Conservation (phyloP, 2,888 invertebrate genomes). For the Theretra japonica region DNA sequence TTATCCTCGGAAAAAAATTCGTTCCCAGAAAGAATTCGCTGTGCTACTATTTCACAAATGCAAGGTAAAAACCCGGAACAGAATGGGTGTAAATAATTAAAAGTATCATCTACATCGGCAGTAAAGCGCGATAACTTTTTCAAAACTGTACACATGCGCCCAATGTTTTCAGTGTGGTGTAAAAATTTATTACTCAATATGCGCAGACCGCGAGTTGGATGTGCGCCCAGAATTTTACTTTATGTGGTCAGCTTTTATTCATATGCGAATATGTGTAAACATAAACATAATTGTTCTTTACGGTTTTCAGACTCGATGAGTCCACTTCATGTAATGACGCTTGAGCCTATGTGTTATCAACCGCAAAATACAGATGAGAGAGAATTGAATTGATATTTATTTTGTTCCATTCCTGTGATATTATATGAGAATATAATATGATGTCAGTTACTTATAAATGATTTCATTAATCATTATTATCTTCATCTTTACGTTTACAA, state of each 20-base stretch:
- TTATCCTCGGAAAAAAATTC: no score
- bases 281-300: neutral
- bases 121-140: neutral
- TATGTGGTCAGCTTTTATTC: constrained; percentile 1
- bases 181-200: constrained; percentile 27
- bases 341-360: neutral
- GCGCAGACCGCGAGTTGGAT: constrained; percentile 24
- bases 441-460: no score
- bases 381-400: neutral
- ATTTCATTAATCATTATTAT: no score
- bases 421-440: no score
- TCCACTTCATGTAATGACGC: neutral
- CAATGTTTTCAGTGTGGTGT: constrained; percentile 24
- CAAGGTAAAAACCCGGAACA: neutral
- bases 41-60: neutral
- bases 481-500: no score
- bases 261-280: neutral
- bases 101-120: neutral
- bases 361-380: no score
- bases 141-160: constrained; percentile 4
- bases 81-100: neutral
- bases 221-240: constrained; percentile 27
- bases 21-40: no score
- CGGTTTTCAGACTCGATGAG: neutral
- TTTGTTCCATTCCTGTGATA: neutral